These are phyloP conservation scores for Anneissia japonica DNA, from an alignment of 35 echinoderm and acorn worm genomes.

Conservation along the genomic window DNA sequence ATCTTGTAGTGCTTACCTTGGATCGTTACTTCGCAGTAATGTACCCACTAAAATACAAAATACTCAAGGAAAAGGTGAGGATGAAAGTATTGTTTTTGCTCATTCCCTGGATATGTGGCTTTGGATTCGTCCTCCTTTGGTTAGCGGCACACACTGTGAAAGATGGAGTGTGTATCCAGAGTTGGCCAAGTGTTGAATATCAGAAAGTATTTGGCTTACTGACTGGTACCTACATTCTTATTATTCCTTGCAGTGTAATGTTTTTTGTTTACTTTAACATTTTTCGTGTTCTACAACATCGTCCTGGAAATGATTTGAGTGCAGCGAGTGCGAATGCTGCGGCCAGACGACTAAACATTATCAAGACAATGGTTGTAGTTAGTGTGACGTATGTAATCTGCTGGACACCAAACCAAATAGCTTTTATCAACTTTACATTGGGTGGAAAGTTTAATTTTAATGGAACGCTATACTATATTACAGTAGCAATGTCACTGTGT, in stretches of 20 bases:
- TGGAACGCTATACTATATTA: conserved; percentile 33
- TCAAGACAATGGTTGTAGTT: conserved; percentile 42
- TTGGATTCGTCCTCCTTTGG: neutral
- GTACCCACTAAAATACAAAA: conserved; percentile 59
- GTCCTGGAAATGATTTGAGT: neutral
- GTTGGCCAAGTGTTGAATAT: neutral
- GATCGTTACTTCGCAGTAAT: conserved; percentile 88
- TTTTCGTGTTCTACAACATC: neutral
- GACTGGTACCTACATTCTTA: neutral
- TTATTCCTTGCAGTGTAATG: neutral
- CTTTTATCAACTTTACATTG: conserved; percentile 47
- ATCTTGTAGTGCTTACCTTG: conserved; percentile 67
- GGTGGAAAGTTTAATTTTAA: conserved; percentile 36
- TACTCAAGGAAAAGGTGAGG: neutral
- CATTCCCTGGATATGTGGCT: neutral
- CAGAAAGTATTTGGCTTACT: neutral
- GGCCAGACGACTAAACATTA: conserved; percentile 1
- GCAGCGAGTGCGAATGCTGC: neutral
- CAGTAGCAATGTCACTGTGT: conserved; percentile 32
- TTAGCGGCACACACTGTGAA: neutral
- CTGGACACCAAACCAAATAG: conserved; percentile 54
- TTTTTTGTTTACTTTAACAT: neutral
- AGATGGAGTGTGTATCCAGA: neutral
- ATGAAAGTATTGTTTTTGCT: neutral
- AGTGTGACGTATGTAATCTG: conserved; percentile 54